Conservation (phyloP, 2,888 invertebrate species). For the Andrena bicolor region DNA sequence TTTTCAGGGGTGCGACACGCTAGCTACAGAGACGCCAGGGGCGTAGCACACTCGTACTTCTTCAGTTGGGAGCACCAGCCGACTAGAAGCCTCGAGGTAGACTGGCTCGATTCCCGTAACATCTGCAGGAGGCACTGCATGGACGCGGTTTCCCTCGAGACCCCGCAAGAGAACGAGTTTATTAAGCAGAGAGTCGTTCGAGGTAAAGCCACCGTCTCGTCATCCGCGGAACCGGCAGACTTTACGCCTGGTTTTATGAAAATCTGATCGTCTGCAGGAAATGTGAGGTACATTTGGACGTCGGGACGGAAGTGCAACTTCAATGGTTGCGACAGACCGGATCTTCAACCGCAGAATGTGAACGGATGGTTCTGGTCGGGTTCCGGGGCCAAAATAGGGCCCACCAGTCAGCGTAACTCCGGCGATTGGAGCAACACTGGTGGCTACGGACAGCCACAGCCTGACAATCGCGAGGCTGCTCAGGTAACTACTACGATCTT, state of each 20-base stretch:
- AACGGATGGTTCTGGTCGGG: slow-evolving; percentile 98
- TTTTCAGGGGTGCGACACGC: slow-evolving; percentile 93
- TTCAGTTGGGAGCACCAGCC: slow-evolving; percentile 96
- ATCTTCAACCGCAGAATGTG: slow-evolving; percentile 92
- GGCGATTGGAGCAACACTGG: slow-evolving; percentile 97
- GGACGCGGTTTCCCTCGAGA: slow-evolving; percentile 96
- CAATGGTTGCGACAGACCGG: slow-evolving; percentile 94
- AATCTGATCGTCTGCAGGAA: slow-evolving; percentile 78
- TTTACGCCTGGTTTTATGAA: not conserved
- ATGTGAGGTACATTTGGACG: slow-evolving; percentile 93
- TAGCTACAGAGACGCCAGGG: slow-evolving; percentile 94
- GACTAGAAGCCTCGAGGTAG: slow-evolving; percentile 93
- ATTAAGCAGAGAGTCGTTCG: slow-evolving; percentile 93
- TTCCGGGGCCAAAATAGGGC: slow-evolving; percentile 95
- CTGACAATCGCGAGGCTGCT: slow-evolving; percentile 95
- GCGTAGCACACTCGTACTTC: slow-evolving; percentile 96
- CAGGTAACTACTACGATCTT: slow-evolving; percentile 87
- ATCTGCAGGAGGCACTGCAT: slow-evolving; percentile 97
- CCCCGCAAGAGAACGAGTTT: slow-evolving; percentile 96
- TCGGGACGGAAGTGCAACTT: slow-evolving; percentile 97
- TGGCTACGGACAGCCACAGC: slow-evolving; percentile 94
- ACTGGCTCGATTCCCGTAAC: slow-evolving; percentile 96
- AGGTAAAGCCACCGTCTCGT: slow-evolving; percentile 35
- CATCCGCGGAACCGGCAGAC: not conserved
- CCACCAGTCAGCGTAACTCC: slow-evolving; percentile 94